phyloP scores from a whole-genome alignment of 2,797 vertebrate genomes.

The Uromys caudimaculatus region DNA sequence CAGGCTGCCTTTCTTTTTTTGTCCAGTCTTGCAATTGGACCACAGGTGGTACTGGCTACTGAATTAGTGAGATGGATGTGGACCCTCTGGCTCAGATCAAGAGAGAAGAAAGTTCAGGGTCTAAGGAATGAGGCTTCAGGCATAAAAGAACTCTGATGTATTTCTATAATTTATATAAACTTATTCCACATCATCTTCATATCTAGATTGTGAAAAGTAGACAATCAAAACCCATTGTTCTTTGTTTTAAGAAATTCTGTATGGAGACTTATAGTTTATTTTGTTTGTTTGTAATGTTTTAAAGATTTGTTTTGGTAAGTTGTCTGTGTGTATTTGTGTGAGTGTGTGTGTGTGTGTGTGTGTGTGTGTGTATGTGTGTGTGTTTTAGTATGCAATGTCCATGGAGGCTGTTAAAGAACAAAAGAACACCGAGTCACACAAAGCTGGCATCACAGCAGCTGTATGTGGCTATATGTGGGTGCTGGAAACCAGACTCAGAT shows the following conservation, averaged over 20 bases:
- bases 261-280: not conserved
- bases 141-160: not conserved
- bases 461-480: not conserved
- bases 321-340: not conserved
- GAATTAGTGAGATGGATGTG: not conserved
- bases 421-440: not conserved
- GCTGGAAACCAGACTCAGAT: too few relatives aligned
- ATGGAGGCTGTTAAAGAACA: not conserved
- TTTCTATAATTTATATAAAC: constrained; percentile 13
- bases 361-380: not conserved
- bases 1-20: not conserved
- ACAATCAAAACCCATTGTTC: constrained; percentile 9
- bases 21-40: not conserved
- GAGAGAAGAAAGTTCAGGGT: constrained; percentile 30
- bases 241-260: not conserved
- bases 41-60: constrained; percentile 44
- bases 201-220: not conserved
- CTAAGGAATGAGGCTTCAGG: not conserved
- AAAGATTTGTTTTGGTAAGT: not conserved
- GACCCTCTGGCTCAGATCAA: not conserved
- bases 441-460: not conserved
- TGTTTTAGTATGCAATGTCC: not conserved
- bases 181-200: not conserved
- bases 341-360: not conserved
- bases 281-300: not conserved